phyloP scores from a whole-genome alignment of 1,140 invertebrate species.

The Patella vulgata region DNA sequence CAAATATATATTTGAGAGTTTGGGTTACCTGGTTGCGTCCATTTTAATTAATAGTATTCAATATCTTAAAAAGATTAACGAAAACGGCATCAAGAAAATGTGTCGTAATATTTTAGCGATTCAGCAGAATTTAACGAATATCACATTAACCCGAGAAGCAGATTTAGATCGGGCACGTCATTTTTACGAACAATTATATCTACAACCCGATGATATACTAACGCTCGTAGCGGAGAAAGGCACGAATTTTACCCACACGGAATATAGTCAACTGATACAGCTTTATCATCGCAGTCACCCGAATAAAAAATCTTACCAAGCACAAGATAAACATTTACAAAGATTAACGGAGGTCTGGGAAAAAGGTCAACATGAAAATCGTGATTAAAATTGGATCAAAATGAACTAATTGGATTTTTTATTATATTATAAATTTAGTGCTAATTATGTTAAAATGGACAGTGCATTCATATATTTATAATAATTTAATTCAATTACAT shows the following conservation, averaged over 20 bases:
- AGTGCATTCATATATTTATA: too few species aligned
- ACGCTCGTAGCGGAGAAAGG: slow-evolving; percentile 59
- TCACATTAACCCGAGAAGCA: slow-evolving; percentile 83
- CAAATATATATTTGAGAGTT: slow-evolving; percentile 93
- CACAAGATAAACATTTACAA: slow-evolving; percentile 40
- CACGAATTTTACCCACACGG: slow-evolving; percentile 55
- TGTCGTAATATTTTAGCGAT: slow-evolving; percentile 87
- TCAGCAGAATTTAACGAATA: slow-evolving; percentile 86
- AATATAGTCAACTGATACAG: slow-evolving; percentile 58
- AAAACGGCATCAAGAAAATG: slow-evolving; percentile 83
- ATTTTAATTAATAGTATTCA: slow-evolving; percentile 86
- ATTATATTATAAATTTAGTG: too few species aligned
- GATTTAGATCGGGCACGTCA: slow-evolving; percentile 88
- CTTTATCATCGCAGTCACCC: slow-evolving; percentile 57
- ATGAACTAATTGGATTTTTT: too few species aligned
- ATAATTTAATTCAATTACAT: too few species aligned
- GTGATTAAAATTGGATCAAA: too few species aligned
- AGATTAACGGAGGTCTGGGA: slow-evolving; percentile 48
- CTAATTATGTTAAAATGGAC: too few species aligned
- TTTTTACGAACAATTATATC: slow-evolving; percentile 89
- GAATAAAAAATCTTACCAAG: slow-evolving; percentile 24
- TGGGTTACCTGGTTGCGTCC: slow-evolving; percentile 86
- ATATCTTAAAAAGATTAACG: slow-evolving; percentile 82
- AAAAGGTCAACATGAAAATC: slow-evolving; percentile 51
- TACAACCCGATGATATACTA: slow-evolving; percentile 87